Evolutionary conservation across 23 tunicate species (phyloP).

Genomic region (Trididemnum miniatum): DNA sequence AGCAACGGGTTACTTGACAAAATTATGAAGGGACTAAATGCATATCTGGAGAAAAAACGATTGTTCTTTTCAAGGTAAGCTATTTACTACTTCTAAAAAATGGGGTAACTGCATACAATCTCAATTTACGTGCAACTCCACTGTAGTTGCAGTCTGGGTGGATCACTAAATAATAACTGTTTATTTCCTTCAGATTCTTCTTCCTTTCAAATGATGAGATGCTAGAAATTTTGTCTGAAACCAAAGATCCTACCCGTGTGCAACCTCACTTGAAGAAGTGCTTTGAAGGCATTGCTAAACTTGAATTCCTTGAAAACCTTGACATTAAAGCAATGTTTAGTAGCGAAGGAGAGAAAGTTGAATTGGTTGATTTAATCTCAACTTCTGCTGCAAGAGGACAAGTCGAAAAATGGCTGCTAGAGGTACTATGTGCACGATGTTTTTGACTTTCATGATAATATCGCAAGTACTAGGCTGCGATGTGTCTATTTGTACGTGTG

Average conservation of each 20-base stretch:
- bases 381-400: constrained; percentile 96
- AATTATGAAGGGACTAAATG: constrained; percentile 98
- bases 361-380: constrained; percentile 84
- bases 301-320: constrained; percentile 90
- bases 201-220: constrained; percentile 98
- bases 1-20: constrained; percentile 92
- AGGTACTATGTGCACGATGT: constrained; percentile 25
- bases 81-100: too few relatives aligned
- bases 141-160: too few relatives aligned
- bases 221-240: constrained; percentile 97
- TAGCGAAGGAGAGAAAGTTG: constrained; percentile 90
- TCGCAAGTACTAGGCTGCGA: too few relatives aligned
- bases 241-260: constrained; percentile 98
- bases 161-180: too few relatives aligned
- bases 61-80: constrained; percentile 88
- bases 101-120: too few relatives aligned
- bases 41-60: constrained; percentile 97
- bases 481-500: too few relatives aligned
- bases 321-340: constrained; percentile 96
- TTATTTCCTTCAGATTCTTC: constrained; percentile 80
- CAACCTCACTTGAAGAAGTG: constrained; percentile 99
- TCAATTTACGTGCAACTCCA: too few relatives aligned
- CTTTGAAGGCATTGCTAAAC: constrained; percentile 98
- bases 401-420: constrained; percentile 97
- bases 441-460: too few relatives aligned